A percentile compares a stretch with the other conserved stretches of the same genome.
These are phyloP conservation scores for Scolanthus callimorphus DNA, from an alignment of 92 coral and sea anemone genomes.

Conservation along the genomic window DNA sequence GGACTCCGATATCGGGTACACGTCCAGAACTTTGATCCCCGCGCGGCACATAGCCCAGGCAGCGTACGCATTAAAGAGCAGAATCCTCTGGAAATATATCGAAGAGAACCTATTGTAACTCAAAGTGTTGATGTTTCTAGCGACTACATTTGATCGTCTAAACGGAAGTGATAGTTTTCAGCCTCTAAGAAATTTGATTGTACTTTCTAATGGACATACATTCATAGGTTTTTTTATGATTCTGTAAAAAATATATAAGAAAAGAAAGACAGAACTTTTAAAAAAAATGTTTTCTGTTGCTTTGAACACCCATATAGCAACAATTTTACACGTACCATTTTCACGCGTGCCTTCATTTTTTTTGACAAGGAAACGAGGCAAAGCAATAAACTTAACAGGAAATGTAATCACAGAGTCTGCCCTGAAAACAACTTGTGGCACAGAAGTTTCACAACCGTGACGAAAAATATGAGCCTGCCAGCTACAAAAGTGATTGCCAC, in stretches of 20 bases:
- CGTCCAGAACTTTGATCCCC: conserved; percentile 27
- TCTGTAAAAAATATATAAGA: too few relatives aligned
- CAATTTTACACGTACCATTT: background rate
- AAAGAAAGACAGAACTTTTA: background rate
- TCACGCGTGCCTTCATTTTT: background rate
- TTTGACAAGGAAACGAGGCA: background rate
- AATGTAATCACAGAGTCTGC: too few relatives aligned
- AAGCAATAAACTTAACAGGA: background rate
- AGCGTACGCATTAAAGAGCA: conserved; percentile 33
- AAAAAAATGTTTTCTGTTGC: background rate
- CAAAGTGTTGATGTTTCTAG: too few relatives aligned
- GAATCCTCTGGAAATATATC: conserved; percentile 13
- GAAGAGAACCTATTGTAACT: background rate
- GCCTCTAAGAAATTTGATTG: too few relatives aligned
- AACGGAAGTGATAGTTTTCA: too few relatives aligned
- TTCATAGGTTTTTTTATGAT: too few relatives aligned
- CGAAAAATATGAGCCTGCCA: background rate
- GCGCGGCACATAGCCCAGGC: conserved; percentile 46
- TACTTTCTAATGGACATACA: too few relatives aligned
- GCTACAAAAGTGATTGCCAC: background rate
- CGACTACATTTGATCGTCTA: too few relatives aligned
- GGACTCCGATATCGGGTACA: conserved; percentile 33
- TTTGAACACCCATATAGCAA: background rate
- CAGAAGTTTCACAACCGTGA: background rate
- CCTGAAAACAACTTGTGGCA: background rate